Percentiles rank a stretch among this genome's conserved stretches.
Conservation (phyloP, 2,113 vertebrate genomes). For the Dipodomys merriami region DNA sequence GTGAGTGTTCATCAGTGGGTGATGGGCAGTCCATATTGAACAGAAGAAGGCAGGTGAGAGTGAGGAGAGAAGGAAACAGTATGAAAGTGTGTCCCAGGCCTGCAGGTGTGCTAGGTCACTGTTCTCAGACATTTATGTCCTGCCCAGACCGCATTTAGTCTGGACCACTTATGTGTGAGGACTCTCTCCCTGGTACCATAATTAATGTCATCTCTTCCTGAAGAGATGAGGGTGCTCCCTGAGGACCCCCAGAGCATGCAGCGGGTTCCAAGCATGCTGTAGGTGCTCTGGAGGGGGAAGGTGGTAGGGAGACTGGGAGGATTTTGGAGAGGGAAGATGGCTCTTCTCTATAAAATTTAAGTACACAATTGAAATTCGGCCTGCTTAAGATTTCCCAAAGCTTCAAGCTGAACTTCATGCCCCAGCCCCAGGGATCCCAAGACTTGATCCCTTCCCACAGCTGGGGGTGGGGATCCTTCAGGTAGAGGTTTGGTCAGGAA, state of each 20-base stretch:
- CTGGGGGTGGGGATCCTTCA: not conserved
- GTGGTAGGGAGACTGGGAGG: not conserved
- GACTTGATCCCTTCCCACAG: not conserved
- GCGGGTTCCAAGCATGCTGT: not conserved
- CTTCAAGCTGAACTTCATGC: not conserved
- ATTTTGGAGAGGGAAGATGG: not conserved
- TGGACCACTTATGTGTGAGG: not conserved
- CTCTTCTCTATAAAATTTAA: slow-evolving; percentile 32
- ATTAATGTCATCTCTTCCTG: slow-evolving; percentile 24
- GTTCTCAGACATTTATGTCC: not conserved
- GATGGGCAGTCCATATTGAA: not conserved
- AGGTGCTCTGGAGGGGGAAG: not conserved
- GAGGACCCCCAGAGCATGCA: not conserved
- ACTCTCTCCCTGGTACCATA: slow-evolving; percentile 32
- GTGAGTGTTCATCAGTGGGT: not conserved
- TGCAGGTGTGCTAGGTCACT: not conserved
- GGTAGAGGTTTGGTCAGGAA: not conserved
- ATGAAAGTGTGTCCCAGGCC: not conserved
- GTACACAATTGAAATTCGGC: not conserved
- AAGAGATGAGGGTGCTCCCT: not conserved
- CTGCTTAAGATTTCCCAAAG: slow-evolving; percentile 34
- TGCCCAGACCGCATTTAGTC: not conserved
- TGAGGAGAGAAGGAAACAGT: not conserved
- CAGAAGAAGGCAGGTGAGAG: slow-evolving; percentile 38
- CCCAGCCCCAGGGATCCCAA: not conserved